Conservation (phyloP, 2,888 invertebrate species). For the Chrysomela aeneicollis region DNA sequence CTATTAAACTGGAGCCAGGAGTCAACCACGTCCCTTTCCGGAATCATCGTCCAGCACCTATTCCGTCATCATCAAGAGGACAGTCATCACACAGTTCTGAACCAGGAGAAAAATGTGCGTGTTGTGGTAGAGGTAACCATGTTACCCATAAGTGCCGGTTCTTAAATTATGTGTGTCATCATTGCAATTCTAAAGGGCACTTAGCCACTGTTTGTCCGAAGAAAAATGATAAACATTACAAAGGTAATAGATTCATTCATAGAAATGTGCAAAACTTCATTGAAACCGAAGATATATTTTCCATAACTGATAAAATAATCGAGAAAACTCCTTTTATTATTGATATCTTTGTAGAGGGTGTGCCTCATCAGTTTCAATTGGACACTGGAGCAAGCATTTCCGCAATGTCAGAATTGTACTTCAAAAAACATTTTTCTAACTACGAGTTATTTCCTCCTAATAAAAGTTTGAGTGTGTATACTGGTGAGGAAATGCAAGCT, state of each 20-base stretch:
- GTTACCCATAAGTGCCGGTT: slow-evolving; percentile 21
- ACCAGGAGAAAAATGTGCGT: slow-evolving; percentile 18
- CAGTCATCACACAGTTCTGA: not conserved
- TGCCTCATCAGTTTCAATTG: too few species aligned
- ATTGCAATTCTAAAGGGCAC: slow-evolving; percentile 25
- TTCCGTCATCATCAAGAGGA: not conserved
- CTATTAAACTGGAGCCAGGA: slow-evolving; percentile 8
- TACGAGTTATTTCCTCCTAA: not conserved
- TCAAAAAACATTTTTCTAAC: not conserved
- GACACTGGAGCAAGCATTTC: slow-evolving; percentile 12
- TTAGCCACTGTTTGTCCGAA: slow-evolving; percentile 25
- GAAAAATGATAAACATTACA: slow-evolving; percentile 19
- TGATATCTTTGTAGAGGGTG: not conserved
- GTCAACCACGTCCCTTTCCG: slow-evolving; percentile 13
- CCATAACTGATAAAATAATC: slow-evolving; percentile 7
- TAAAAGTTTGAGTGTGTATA: slow-evolving; percentile 9
- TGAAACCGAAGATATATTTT: slow-evolving; percentile 17
- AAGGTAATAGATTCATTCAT: too few species aligned
- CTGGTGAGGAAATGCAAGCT: not conserved
- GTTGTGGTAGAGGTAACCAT: slow-evolving; percentile 26
- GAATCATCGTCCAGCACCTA: slow-evolving; percentile 2
- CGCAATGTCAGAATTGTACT: slow-evolving; percentile 7
- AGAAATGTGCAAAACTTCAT: slow-evolving; percentile 26
- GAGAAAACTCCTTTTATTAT: too few species aligned
- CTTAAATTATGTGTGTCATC: slow-evolving; percentile 20